These are phyloP conservation scores for Pseudobourletiella spinata DNA, from an alignment of 1,140 invertebrate genomes.

Conservation along the genomic window DNA sequence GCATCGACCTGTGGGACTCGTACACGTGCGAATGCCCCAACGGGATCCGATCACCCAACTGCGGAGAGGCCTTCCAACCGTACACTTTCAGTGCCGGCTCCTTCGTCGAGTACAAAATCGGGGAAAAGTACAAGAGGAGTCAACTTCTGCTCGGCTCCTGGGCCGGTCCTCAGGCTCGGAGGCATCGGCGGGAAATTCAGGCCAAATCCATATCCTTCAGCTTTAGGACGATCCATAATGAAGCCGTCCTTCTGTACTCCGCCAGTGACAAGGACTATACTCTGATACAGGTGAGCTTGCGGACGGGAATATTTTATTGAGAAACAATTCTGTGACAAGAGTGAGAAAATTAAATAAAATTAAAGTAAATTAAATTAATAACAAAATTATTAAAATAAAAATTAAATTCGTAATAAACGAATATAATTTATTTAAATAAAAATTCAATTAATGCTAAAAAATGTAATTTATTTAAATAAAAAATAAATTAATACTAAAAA, in stretches of 20 bases:
- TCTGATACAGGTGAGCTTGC: slow-evolving; percentile 59
- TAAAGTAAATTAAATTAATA: background rate
- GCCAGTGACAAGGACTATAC: slow-evolving; percentile 82
- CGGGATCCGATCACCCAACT: slow-evolving; percentile 66
- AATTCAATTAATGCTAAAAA: background rate
- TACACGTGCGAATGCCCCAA: slow-evolving; percentile 43
- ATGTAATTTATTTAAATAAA: background rate
- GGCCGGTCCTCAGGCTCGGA: slow-evolving; percentile 24
- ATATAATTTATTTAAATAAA: too few species aligned
- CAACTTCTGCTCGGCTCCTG: slow-evolving; percentile 53
- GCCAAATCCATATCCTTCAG: slow-evolving; percentile 67
- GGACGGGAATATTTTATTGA: background rate
- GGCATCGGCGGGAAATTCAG: slow-evolving; percentile 37
- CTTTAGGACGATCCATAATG: slow-evolving; percentile 64
- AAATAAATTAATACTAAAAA: background rate
- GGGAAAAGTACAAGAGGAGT: slow-evolving; percentile 74
- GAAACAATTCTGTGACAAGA: background rate
- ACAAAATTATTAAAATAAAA: background rate
- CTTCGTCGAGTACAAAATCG: slow-evolving; percentile 67
- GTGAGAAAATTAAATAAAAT: background rate
- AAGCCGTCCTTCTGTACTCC: slow-evolving; percentile 70
- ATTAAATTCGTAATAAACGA: too few species aligned
- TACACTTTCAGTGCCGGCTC: slow-evolving; percentile 65
- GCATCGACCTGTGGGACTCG: slow-evolving; percentile 71
- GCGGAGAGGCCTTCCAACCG: slow-evolving; percentile 63